These are phyloP conservation scores for Caligus rogercresseyi DNA, from an alignment of 1,140 invertebrate species.

Conservation along the genomic window DNA sequence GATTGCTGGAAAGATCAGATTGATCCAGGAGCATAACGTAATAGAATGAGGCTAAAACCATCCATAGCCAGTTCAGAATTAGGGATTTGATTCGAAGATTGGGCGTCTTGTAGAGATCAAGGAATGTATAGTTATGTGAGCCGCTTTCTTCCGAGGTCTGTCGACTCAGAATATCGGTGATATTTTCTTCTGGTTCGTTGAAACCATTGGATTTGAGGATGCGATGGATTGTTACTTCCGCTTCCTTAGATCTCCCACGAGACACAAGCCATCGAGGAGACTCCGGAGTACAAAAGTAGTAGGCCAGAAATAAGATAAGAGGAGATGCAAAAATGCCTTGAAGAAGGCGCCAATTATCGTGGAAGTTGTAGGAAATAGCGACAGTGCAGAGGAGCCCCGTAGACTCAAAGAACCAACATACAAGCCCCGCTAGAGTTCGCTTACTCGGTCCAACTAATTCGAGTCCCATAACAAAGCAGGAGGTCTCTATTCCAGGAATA, in stretches of 20 bases:
- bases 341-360: constrained; percentile 12
- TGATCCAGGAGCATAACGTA: constrained; percentile 63
- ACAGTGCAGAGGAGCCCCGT: constrained; percentile 12
- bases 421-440: constrained; percentile 22
- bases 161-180: constrained; percentile 28
- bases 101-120: constrained; percentile 49
- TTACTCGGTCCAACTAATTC: constrained; percentile 21
- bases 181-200: constrained; percentile 33
- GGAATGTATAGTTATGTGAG: constrained; percentile 27
- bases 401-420: constrained; percentile 5
- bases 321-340: constrained; percentile 2
- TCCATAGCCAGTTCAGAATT: constrained; percentile 55
- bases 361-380: constrained; percentile 8
- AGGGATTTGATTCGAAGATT: constrained; percentile 48
- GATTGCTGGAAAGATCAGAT: constrained; percentile 49
- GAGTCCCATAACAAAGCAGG: constrained; percentile 53
- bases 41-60: constrained; percentile 52
- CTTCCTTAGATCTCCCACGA: constrained; percentile 21
- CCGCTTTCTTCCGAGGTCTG: constrained; percentile 12
- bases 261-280: constrained; percentile 23
- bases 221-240: constrained; percentile 25
- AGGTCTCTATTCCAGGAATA: constrained; percentile 53
- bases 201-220: constrained; percentile 26
- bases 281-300: constrained; percentile 24
- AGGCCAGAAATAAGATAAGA: constrained; percentile 9